phyloP scores from a whole-genome alignment of 2,113 vertebrate species.

The Corvus moneduloides region DNA sequence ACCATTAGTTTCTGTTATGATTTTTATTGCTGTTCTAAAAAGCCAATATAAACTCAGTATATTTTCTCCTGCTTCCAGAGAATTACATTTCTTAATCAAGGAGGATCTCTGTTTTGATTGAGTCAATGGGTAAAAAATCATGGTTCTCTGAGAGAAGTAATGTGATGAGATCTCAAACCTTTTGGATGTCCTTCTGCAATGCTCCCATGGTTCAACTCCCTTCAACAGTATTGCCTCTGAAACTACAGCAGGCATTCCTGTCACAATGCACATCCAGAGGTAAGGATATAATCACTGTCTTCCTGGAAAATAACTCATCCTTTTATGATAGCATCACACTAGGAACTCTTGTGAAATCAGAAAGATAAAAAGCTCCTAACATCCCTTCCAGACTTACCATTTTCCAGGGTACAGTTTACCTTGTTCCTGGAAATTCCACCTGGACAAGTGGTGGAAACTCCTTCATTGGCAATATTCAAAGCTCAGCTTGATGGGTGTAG shows the following conservation, averaged over 20 bases:
- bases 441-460: neutral
- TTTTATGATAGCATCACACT: neutral
- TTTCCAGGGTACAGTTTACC: neutral
- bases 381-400: neutral
- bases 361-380: neutral
- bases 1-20: neutral
- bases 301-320: neutral
- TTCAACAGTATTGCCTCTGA: neutral
- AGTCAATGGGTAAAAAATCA: neutral
- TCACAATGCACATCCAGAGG: neutral
- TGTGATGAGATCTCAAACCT: neutral
- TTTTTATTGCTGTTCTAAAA: neutral
- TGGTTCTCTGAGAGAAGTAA: neutral
- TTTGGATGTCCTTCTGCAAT: neutral
- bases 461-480: neutral
- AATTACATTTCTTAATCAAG: neutral
- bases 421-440: neutral
- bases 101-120: neutral
- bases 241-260: neutral
- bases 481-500: neutral
- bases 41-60: neutral
- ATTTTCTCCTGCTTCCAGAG: neutral
- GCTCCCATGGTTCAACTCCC: neutral
- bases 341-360: neutral
- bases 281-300: neutral